These are phyloP conservation scores for Reticulitermes speratus DNA, from an alignment of 1,140 invertebrate species.

Conservation along the genomic window DNA sequence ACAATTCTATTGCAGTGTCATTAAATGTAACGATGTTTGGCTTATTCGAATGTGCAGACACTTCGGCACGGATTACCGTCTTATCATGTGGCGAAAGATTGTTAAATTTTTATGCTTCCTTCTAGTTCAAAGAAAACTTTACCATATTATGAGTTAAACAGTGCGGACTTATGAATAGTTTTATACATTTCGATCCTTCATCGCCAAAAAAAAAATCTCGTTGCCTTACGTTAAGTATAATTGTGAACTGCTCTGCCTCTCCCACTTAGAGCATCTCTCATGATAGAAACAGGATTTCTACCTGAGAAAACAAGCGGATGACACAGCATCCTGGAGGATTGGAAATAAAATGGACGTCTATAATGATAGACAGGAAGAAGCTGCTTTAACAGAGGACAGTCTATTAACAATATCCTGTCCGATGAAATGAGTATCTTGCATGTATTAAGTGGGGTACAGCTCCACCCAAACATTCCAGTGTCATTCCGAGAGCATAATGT, in stretches of 20 bases:
- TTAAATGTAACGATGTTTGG: too few relatives aligned
- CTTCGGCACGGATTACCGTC: too few relatives aligned
- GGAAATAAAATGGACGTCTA: background rate
- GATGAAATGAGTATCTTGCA: background rate
- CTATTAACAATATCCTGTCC: background rate
- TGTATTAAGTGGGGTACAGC: background rate
- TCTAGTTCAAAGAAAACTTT: too few relatives aligned
- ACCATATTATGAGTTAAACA: too few relatives aligned
- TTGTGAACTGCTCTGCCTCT: background rate
- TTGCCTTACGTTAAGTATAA: background rate
- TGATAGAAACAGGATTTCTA: constrained; percentile 4
- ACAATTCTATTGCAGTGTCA: too few relatives aligned
- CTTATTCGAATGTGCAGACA: too few relatives aligned
- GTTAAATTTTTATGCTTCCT: too few relatives aligned
- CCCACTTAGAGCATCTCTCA: background rate
- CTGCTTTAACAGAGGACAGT: background rate
- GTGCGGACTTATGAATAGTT: too few relatives aligned
- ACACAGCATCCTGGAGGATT: background rate
- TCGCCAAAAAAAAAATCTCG: too few relatives aligned
- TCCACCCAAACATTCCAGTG: background rate
- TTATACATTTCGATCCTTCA: too few relatives aligned
- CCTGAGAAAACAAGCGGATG: constrained; percentile 14
- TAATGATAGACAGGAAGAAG: constrained; percentile 6
- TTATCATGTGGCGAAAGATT: too few relatives aligned
- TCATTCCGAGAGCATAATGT: too few relatives aligned